Evolutionary conservation across 2,888 invertebrate genomes (phyloP), one percentile per base, ranked within the genome.

Genomic region (Eretmocerus hayati): DNA sequence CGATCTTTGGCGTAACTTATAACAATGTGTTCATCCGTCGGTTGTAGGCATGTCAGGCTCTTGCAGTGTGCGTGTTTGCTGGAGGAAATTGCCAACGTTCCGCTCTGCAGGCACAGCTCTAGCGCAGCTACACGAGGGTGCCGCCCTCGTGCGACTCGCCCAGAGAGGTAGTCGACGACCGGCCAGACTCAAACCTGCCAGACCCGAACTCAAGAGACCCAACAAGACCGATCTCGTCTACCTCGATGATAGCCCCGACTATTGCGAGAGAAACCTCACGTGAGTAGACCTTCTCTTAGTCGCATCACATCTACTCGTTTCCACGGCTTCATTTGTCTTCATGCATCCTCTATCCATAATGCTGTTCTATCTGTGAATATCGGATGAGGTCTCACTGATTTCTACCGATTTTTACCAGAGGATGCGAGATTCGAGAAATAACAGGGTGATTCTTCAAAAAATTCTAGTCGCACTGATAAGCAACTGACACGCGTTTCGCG

Each of bases 221-320:
- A 87, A 88, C 63, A 88, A 89, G 71, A 87, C 87, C n/a, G 93
- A 93, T 72, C 75, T 93, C 59, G 90, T 93, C 15, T 93, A 85
- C 67, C 74, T 93, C 60, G 88, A 91, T 63, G 88, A 91, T 62
- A 92, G 92, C 16, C 92, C 92, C 0, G 90, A 92, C 72, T 93
- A 90, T 68, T 93, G 93, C 69, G 88, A 90, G 71, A 80, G 81
- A 49, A 88, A 92, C 72, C 81, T 85, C 53, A 84, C 85, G 85
- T 90, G 74, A 79, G 83, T 77, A 16, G n/a, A n/a, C n/a, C n/a
- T n/a, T n/a, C n/a, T n/a, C n/a, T n/a, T n/a, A n/a, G n/a, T n/a
- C n/a, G n/a, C n/a, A n/a, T n/a, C n/a, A n/a, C n/a, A n/a, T n/a
- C n/a, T n/a, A n/a, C n/a, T n/a, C n/a, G n/a, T n/a, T n/a, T n/a